Percentiles rank a stretch among this genome's conserved stretches.
Evolutionary conservation across 2,113 vertebrate species (phyloP).

Genomic region (Lepidothrix coronata): DNA sequence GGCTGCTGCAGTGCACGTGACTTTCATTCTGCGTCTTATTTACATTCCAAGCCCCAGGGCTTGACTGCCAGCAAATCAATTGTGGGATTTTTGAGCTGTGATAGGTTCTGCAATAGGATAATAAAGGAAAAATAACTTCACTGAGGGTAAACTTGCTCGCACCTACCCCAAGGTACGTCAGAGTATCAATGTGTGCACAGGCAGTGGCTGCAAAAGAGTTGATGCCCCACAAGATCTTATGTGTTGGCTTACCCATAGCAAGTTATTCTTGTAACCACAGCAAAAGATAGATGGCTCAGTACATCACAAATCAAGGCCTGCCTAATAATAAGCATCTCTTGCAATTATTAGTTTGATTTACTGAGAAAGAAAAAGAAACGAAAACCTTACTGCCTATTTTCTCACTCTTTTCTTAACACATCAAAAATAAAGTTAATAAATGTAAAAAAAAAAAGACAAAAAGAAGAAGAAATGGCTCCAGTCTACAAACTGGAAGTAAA

Average conservation of each 20-base stretch:
- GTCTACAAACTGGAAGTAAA: background rate
- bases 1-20: slow-evolving; percentile 31
- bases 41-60: slow-evolving; percentile 55
- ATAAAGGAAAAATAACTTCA: slow-evolving; percentile 49
- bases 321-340: background rate
- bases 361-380: background rate
- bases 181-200: background rate
- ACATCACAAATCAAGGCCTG: background rate
- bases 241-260: background rate
- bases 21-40: slow-evolving; percentile 49
- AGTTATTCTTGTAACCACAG: background rate
- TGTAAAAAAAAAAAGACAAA: background rate
- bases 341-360: background rate
- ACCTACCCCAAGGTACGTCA: background rate
- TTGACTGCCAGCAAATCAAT: slow-evolving; percentile 50
- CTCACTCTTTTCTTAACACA: background rate
- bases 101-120: slow-evolving; percentile 37
- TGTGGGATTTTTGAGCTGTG: slow-evolving; percentile 47
- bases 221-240: background rate
- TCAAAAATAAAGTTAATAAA: background rate
- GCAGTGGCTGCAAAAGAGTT: background rate
- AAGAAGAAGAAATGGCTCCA: background rate
- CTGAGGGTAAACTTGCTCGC: slow-evolving; percentile 23
- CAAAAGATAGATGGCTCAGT: background rate
- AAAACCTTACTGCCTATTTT: background rate